Evolutionary conservation across 2,888 invertebrate genomes (phyloP).

Genomic region (Netelia virgata): DNA sequence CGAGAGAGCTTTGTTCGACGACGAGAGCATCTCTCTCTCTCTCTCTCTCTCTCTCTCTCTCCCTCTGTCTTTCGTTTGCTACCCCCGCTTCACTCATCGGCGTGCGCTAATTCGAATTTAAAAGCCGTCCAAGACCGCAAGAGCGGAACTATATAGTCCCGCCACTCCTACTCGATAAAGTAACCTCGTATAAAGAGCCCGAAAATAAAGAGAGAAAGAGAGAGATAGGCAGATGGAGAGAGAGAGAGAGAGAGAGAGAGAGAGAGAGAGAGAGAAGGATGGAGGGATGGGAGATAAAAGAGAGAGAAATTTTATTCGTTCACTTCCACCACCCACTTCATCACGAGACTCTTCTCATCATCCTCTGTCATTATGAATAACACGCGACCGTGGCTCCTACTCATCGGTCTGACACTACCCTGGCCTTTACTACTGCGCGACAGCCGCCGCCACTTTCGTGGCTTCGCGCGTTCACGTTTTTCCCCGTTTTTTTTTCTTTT

Average conservation of each 20-base stretch:
- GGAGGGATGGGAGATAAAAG: background rate
- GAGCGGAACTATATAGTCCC: conserved; percentile 14
- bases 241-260: conserved; percentile 23
- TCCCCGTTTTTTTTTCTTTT: background rate
- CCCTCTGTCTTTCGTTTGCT: conserved; percentile 5
- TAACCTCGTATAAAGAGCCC: conserved; percentile 32
- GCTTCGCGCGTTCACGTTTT: conserved; percentile 17
- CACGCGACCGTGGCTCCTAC: background rate
- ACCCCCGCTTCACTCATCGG: conserved; percentile 54
- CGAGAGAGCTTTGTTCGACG: conserved; percentile 76
- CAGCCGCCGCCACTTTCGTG: conserved; percentile 12
- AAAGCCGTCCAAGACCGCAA: conserved; percentile 69
- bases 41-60: background rate
- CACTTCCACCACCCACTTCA: conserved; percentile 28
- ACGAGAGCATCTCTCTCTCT: conserved; percentile 58
- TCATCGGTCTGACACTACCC: conserved; percentile 42
- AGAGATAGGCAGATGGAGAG: conserved; percentile 25
- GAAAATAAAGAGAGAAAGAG: conserved; percentile 25
- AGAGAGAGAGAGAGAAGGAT: conserved; percentile 22
- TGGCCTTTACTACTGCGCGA: conserved; percentile 17
- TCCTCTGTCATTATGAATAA: conserved; percentile 47
- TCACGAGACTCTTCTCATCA: conserved; percentile 31
- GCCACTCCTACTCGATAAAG: conserved; percentile 57
- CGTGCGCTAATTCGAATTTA: conserved; percentile 78
- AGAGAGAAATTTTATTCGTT: conserved; percentile 35